Conservation (phyloP, 2,797 vertebrate genomes). For the Gymnocypris eckloni region DNA sequence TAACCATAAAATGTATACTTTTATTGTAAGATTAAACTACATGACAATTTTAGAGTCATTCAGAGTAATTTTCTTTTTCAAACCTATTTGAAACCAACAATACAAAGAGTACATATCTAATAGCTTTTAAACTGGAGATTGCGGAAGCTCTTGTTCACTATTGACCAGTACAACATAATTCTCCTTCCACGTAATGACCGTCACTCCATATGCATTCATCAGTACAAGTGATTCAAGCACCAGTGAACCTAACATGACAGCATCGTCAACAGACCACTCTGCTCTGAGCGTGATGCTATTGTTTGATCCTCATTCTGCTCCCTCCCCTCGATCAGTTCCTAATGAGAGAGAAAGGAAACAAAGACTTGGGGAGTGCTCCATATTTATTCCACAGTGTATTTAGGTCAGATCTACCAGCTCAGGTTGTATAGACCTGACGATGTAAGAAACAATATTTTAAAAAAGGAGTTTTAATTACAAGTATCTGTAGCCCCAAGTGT, state of each 20-base stretch:
- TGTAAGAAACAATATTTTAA: conserved; percentile 74
- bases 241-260: conserved; percentile 46
- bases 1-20: not conserved
- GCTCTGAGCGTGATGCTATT: conserved; percentile 30
- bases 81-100: not conserved
- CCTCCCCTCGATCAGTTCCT: conserved; percentile 63
- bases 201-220: conserved; percentile 28
- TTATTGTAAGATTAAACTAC: not conserved
- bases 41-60: not conserved
- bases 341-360: conserved; percentile 71
- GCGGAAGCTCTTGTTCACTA: not conserved
- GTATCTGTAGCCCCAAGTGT: conserved; percentile 81
- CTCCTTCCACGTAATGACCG: conserved; percentile 13
- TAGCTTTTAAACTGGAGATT: not conserved
- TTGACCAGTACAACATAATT: not conserved
- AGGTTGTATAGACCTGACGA: conserved; percentile 76
- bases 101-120: not conserved
- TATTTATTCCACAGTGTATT: conserved; percentile 81
- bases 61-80: not conserved
- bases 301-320: conserved; percentile 44
- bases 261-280: conserved; percentile 41
- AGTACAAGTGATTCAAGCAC: conserved; percentile 36
- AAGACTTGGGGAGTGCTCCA: conserved; percentile 72
- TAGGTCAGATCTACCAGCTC: conserved; percentile 83
- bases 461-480: conserved; percentile 80